A percentile compares a stretch with the other conserved stretches of the same genome.
Evolutionary conservation across 1,140 invertebrate species (phyloP).

Genomic region (Drosophila rufa): DNA sequence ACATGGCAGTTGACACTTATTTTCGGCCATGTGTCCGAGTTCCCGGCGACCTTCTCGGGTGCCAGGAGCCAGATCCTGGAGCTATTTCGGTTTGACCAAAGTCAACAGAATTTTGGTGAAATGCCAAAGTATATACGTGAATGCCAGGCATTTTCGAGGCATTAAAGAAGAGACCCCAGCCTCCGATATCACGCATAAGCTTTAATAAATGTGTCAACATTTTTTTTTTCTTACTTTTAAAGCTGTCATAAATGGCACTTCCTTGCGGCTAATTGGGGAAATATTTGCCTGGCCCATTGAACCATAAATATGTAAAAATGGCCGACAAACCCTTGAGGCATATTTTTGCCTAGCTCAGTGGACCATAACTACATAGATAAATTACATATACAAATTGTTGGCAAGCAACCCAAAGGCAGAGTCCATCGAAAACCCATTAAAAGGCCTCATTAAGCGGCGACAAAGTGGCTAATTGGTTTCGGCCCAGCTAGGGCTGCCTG

Average conservation of each 20-base stretch:
- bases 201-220: background rate
- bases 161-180: background rate
- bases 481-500: conserved; percentile 12
- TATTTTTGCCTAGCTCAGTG: conserved; percentile 1
- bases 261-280: conserved; percentile 7
- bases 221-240: conserved; percentile 9
- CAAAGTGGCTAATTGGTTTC: conserved; percentile 54
- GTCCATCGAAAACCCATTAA: conserved; percentile 51
- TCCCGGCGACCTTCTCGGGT: conserved; percentile 31
- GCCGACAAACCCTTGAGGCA: background rate
- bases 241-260: conserved; percentile 6
- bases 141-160: background rate
- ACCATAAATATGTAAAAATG: conserved; percentile 34
- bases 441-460: conserved; percentile 39
- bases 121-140: conserved; percentile 7
- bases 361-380: conserved; percentile 10
- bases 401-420: background rate
- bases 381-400: conserved; percentile 10
- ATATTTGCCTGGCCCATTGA: background rate
- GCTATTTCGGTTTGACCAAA: conserved; percentile 47
- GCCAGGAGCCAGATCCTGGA: conserved; percentile 10
- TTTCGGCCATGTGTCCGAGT: conserved; percentile 37
- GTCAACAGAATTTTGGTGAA: conserved; percentile 39
- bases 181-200: conserved; percentile 5
- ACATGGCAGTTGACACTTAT: conserved; percentile 55